Conservation (phyloP, 1,140 invertebrate genomes). For the Sminthurides bifidus region DNA sequence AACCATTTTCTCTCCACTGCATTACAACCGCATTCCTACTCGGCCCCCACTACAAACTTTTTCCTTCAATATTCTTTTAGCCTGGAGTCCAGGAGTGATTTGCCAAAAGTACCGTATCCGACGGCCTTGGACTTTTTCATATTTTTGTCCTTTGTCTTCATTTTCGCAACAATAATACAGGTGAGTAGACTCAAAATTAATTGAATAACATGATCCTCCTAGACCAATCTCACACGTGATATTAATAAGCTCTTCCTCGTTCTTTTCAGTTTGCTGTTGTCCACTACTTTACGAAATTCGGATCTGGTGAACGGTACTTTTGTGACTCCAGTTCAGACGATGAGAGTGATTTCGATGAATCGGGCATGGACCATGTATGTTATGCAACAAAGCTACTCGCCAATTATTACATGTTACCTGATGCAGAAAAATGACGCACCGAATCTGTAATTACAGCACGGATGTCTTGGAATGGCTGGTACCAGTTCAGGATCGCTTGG, state of each 20-base stretch:
- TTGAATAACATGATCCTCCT: neutral
- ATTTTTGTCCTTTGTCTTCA: conserved; percentile 72
- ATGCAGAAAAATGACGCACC: neutral
- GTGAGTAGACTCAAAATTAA: conserved; percentile 34
- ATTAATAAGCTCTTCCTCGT: neutral
- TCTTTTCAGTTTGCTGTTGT: conserved; percentile 62
- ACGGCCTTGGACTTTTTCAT: conserved; percentile 80
- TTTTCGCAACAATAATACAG: conserved; percentile 74
- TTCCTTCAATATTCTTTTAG: neutral
- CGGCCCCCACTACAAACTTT: no score
- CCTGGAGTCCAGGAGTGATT: conserved; percentile 67
- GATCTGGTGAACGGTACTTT: conserved; percentile 73
- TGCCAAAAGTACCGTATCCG: conserved; percentile 75
- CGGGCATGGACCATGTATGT: neutral
- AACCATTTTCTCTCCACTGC: neutral
- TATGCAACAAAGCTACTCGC: neutral
- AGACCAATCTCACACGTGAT: neutral
- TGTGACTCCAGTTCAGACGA: conserved; percentile 50
- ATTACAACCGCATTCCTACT: neutral
- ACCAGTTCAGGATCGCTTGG: neutral
- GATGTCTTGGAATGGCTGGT: neutral
- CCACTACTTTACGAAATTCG: conserved; percentile 80
- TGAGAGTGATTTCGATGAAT: conserved; percentile 44
- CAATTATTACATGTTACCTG: neutral
- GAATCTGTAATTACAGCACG: neutral